Percentiles rank a stretch among this genome's conserved stretches.
Evolutionary conservation across 2,797 vertebrate genomes (phyloP).

Genomic region (Silurus aristotelis): DNA sequence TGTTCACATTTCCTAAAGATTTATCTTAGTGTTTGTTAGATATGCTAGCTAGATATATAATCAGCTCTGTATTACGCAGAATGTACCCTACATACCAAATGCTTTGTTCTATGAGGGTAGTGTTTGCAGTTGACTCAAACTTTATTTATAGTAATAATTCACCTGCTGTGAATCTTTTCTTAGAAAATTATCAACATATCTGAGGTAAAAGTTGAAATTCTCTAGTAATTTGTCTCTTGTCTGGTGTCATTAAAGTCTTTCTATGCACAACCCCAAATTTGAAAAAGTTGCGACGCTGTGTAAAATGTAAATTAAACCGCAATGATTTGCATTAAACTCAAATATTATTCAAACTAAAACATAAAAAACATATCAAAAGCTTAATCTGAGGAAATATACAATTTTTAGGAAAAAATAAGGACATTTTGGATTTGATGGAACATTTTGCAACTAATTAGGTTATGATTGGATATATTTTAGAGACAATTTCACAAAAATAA

Average conservation of each 20-base stretch:
- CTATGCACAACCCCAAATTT: too few species aligned
- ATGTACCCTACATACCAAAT: neutral
- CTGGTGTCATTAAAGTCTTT: neutral
- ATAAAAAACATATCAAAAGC: too few species aligned
- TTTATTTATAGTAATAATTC: neutral
- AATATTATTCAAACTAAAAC: too few species aligned
- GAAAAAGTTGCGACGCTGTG: too few species aligned
- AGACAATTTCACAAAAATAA: too few species aligned
- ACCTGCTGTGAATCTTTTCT: neutral
- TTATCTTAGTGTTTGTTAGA: neutral
- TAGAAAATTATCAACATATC: neutral
- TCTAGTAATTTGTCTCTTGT: neutral
- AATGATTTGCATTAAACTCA: too few species aligned
- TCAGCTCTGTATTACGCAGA: neutral
- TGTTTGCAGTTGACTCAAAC: neutral
- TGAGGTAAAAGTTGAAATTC: neutral
- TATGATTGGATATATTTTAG: too few species aligned
- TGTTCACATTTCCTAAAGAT: neutral
- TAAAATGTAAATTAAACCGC: too few species aligned
- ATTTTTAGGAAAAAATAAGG: too few species aligned
- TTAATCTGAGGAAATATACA: too few species aligned
- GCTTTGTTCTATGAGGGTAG: neutral
- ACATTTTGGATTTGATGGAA: too few species aligned
- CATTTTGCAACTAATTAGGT: too few species aligned
- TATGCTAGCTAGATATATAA: neutral